A percentile compares a stretch with the other conserved stretches of the same genome.
Evolutionary conservation across 2,797 vertebrate species (phyloP).

Genomic region (Sylvilagus floridanus): DNA sequence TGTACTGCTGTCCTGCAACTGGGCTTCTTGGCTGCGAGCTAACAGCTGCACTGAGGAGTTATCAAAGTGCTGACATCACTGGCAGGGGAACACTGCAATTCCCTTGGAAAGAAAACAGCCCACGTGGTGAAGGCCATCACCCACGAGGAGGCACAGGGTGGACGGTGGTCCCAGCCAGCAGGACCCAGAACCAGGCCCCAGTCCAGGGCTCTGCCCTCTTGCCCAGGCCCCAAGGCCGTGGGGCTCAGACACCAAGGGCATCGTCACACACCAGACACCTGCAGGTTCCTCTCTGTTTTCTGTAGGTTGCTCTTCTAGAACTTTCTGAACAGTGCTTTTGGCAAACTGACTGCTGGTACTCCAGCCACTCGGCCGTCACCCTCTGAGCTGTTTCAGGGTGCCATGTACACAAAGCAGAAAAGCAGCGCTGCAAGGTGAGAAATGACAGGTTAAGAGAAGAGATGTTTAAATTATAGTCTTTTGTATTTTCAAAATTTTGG

Average conservation of each 20-base stretch:
- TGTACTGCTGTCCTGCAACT: background rate
- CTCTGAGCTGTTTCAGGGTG: rapidly evolving
- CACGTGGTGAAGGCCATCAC: background rate
- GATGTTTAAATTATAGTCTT: too few species aligned
- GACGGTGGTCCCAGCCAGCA: too few species aligned
- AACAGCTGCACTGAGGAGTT: constrained; percentile 59
- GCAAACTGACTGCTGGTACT: background rate
- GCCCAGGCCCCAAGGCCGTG: rapidly evolving
- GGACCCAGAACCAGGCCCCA: background rate
- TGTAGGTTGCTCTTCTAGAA: rapidly evolving
- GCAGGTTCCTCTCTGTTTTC: rapidly evolving
- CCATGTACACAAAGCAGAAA: rapidly evolving
- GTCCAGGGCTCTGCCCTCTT: background rate
- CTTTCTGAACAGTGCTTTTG: rapidly evolving
- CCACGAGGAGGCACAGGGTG: background rate
- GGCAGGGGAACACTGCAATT: constrained; percentile 45
- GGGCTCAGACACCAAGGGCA: rapidly evolving
- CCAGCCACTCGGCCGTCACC: background rate
- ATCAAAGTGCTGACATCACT: constrained; percentile 47
- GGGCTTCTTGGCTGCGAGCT: constrained; percentile 53
- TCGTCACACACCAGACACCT: rapidly evolving
- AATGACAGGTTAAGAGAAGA: background rate
- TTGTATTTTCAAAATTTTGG: too few species aligned
- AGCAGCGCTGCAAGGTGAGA: background rate
- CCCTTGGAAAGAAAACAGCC: constrained; percentile 61